phyloP scores from a whole-genome alignment of 2,797 vertebrate species.

The Acrocephalus scirpaceus region DNA sequence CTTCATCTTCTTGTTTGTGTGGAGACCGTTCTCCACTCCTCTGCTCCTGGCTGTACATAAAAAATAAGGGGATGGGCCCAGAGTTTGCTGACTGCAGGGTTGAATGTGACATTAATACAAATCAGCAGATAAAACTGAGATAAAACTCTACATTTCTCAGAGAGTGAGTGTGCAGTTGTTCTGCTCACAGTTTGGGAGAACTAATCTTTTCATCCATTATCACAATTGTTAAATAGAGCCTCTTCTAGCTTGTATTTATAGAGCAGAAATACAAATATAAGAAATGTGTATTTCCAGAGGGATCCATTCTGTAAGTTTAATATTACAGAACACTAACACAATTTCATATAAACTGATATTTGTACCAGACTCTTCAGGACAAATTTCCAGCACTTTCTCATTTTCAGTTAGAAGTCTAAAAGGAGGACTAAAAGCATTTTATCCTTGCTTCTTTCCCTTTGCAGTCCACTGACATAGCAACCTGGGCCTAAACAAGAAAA shows the following conservation, averaged over 20 bases:
- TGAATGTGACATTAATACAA: not conserved
- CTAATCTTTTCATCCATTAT: not conserved
- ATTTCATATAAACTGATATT: not conserved
- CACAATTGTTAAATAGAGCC: not conserved
- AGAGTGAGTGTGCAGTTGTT: not conserved
- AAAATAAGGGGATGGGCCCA: not conserved
- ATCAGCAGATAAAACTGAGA: not conserved
- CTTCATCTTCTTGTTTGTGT: conserved; percentile 32
- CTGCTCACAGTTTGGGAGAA: not conserved
- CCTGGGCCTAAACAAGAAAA: not conserved
- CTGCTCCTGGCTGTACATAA: conserved; percentile 6
- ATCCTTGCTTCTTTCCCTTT: not conserved
- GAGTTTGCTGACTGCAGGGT: not conserved
- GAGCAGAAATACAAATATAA: not conserved
- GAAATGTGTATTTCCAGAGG: not conserved
- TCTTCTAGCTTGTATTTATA: not conserved
- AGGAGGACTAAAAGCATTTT: not conserved
- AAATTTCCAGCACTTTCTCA: not conserved
- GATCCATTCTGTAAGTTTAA: not conserved
- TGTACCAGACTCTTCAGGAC: not conserved
- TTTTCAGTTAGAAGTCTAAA: not conserved
- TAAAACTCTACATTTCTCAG: not conserved
- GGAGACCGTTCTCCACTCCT: conserved; percentile 3
- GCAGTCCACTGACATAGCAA: not conserved
- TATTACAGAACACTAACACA: not conserved